phyloP scores from a whole-genome alignment of 64 coral and sea anemone species.

The Stylophora pistillata region DNA sequence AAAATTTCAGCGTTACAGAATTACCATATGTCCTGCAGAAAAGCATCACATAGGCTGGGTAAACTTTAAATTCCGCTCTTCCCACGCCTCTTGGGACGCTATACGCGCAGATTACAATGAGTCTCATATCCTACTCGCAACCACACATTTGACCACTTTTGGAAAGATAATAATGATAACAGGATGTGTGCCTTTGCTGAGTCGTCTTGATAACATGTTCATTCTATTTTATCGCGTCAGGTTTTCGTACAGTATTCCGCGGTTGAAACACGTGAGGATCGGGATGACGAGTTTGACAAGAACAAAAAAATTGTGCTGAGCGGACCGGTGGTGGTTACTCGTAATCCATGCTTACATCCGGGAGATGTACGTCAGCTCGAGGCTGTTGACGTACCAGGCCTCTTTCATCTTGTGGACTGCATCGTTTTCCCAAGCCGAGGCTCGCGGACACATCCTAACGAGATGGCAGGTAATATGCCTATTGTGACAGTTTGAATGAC shows the following conservation, averaged over 20 bases:
- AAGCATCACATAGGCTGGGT: too few species aligned
- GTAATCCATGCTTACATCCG: slow-evolving; percentile 88
- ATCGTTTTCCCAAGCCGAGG: slow-evolving; percentile 72
- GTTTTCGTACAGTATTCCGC: slow-evolving; percentile 87
- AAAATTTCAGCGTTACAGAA: too few species aligned
- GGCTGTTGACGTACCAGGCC: slow-evolving; percentile 48
- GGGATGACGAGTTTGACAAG: slow-evolving; percentile 50
- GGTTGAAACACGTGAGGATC: slow-evolving; percentile 35
- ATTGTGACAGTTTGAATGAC: too few species aligned
- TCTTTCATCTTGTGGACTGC: slow-evolving; percentile 82
- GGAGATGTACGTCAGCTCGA: slow-evolving; percentile 78
- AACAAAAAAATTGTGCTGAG: slow-evolving; percentile 19
- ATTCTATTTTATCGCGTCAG: background rate
- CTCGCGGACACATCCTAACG: slow-evolving; percentile 56
- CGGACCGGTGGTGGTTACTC: slow-evolving; percentile 72
- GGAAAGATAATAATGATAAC: too few species aligned
- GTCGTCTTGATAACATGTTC: background rate
- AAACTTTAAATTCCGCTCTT: too few species aligned
- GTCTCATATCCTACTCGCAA: too few species aligned
- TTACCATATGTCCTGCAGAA: too few species aligned
- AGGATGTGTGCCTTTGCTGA: background rate
- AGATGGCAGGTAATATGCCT: slow-evolving; percentile 85
- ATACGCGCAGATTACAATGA: too few species aligned
- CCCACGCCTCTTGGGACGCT: too few species aligned
- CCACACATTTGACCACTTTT: too few species aligned